These are phyloP conservation scores for Apis florea DNA, from an alignment of 1,140 invertebrate genomes.

Conservation along the genomic window DNA sequence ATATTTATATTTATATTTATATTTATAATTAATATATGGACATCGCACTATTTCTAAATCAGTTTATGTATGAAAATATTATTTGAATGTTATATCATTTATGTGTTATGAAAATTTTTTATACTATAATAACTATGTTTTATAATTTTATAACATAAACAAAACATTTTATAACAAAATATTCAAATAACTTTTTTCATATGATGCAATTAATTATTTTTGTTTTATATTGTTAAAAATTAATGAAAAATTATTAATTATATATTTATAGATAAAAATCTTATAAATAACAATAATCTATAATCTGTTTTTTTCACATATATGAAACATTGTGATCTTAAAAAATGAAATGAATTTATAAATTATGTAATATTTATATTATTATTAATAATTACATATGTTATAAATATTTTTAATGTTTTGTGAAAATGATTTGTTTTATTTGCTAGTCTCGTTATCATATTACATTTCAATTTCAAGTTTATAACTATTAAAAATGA, in stretches of 20 bases:
- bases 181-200: too few relatives aligned
- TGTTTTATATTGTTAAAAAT: background rate
- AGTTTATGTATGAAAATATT: too few relatives aligned
- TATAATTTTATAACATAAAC: background rate
- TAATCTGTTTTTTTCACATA: background rate
- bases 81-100: too few relatives aligned
- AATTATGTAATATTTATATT: conserved; percentile 15
- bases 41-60: too few relatives aligned
- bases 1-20: too few relatives aligned
- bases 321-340: background rate
- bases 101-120: too few relatives aligned
- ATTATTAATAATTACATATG: background rate
- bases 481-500: background rate
- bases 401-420: conserved; percentile 9
- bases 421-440: conserved; percentile 1
- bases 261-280: background rate
- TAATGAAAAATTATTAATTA: background rate
- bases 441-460: conserved; percentile 28
- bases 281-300: background rate
- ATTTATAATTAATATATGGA: too few relatives aligned
- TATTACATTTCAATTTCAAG: background rate
- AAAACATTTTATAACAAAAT: too few relatives aligned
- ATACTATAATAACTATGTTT: background rate
- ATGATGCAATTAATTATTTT: too few relatives aligned
- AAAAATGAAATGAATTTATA: background rate